Evolutionary conservation across 2,113 vertebrate species (phyloP).

Genomic region (Daubentonia madagascariensis): DNA sequence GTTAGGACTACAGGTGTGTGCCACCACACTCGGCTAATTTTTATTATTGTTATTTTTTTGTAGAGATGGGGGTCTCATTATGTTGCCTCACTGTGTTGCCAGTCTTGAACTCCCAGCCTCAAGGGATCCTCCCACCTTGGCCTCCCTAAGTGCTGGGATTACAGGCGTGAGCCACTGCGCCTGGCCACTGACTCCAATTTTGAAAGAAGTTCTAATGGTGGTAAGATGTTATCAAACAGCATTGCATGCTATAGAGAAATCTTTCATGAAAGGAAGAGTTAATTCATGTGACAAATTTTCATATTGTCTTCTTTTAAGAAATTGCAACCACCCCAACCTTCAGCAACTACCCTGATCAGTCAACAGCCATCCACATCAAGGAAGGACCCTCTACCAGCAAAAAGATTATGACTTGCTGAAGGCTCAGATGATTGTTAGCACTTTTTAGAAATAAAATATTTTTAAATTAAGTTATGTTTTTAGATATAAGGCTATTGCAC

Average conservation of each 20-base stretch:
- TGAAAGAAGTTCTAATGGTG: not conserved
- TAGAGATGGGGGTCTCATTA: too few species aligned
- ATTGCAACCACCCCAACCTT: not conserved
- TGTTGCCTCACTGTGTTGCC: too few species aligned
- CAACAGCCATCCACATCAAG: not conserved
- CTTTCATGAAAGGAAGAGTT: not conserved
- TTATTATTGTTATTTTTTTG: too few species aligned
- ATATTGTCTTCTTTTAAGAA: not conserved
- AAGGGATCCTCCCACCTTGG: too few species aligned
- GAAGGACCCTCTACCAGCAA: not conserved
- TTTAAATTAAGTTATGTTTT: not conserved
- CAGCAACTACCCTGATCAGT: not conserved
- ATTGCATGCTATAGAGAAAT: not conserved
- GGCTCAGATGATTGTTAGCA: not conserved
- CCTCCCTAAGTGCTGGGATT: too few species aligned
- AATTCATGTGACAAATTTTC: not conserved
- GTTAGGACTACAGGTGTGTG: too few species aligned
- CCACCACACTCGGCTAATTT: too few species aligned
- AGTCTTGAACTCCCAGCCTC: too few species aligned
- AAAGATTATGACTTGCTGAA: not conserved
- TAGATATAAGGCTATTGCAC: not conserved
- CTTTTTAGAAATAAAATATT: not conserved
- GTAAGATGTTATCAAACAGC: not conserved
- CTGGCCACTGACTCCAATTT: not conserved
- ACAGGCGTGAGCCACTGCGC: too few species aligned